phyloP scores from a whole-genome alignment of 1,140 invertebrate genomes.

The Hycleus cichorii region DNA sequence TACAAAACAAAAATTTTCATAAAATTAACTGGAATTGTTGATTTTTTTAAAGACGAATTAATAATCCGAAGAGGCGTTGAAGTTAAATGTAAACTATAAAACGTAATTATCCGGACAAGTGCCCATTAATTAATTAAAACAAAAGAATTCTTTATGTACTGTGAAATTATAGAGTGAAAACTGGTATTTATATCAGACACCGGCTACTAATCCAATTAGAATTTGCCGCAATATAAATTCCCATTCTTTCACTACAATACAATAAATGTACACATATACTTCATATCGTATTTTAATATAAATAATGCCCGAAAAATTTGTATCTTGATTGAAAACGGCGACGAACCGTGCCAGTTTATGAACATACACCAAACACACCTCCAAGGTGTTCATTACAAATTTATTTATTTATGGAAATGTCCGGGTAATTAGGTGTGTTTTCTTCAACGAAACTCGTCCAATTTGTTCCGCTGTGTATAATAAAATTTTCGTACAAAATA shows the following conservation, averaged over 20 bases:
- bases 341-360: conserved; percentile 19
- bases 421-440: conserved; percentile 17
- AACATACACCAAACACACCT: conserved; percentile 7
- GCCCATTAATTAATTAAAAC: conserved; percentile 20
- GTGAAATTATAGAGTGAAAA: conserved; percentile 21
- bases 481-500: background rate
- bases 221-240: background rate
- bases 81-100: conserved; percentile 17
- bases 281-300: background rate
- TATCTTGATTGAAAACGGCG: conserved; percentile 18
- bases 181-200: conserved; percentile 5
- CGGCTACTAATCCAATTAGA: conserved; percentile 18
- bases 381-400: conserved; percentile 23
- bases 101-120: conserved; percentile 21
- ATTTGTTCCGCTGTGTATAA: conserved; percentile 20
- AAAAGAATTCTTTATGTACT: conserved; percentile 17
- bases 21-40: no score
- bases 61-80: conserved; percentile 9
- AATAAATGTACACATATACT: background rate
- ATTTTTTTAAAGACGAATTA: no score
- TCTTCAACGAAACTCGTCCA: conserved; percentile 7
- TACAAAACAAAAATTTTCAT: no score
- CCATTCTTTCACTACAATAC: no score
- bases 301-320: background rate
- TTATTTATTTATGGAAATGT: conserved; percentile 26